Evolutionary conservation across 2,113 vertebrate species (phyloP).

Genomic region (Mola mola): DNA sequence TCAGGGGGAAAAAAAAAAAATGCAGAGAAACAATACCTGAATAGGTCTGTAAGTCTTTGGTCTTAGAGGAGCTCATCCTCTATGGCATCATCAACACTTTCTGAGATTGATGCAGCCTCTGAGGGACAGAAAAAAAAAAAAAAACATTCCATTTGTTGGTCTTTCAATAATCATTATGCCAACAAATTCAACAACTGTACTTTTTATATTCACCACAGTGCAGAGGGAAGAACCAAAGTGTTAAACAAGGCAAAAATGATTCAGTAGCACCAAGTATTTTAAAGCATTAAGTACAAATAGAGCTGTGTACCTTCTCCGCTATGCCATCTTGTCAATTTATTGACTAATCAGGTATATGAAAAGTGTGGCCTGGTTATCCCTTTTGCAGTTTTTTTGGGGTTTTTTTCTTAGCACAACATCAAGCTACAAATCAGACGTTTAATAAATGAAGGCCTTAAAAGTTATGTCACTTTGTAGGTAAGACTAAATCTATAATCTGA

Average conservation of each 20-base stretch:
- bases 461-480: too few relatives aligned
- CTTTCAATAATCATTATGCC: neutral
- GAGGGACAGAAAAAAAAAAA: constrained; percentile 6
- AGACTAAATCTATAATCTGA: too few relatives aligned
- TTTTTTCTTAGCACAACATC: too few relatives aligned
- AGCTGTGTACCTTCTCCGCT: too few relatives aligned
- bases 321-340: too few relatives aligned
- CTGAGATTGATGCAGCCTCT: constrained; percentile 84
- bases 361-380: too few relatives aligned
- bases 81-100: constrained; percentile 78
- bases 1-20: neutral
- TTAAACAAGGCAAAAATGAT: neutral
- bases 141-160: neutral
- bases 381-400: too few relatives aligned
- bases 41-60: constrained; percentile 42
- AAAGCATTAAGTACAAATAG: too few relatives aligned
- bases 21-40: constrained; percentile 16
- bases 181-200: neutral
- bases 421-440: too few relatives aligned
- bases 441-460: too few relatives aligned
- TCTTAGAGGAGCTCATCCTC: constrained; percentile 76
- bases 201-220: neutral
- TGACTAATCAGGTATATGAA: too few relatives aligned
- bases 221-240: neutral
- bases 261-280: neutral